A percentile compares a stretch with the other conserved stretches of the same genome.
phyloP scores from a whole-genome alignment of 2,797 vertebrate species.

The Phataginus tricuspis region DNA sequence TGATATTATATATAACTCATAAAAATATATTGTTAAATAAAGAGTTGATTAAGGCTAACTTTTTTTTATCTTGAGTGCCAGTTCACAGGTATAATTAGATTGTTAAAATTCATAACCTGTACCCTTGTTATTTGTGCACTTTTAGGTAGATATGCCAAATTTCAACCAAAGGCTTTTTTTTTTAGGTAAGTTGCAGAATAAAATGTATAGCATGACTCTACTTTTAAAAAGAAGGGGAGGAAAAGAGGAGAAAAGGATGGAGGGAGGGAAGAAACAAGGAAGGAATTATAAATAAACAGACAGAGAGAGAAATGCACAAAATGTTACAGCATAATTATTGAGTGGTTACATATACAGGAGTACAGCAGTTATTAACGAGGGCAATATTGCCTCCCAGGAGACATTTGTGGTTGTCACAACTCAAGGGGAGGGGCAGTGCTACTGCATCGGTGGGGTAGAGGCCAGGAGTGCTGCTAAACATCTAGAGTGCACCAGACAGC shows the following conservation, averaged over 20 bases:
- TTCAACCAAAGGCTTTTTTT: neutral
- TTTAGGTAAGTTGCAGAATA: neutral
- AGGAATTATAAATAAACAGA: neutral
- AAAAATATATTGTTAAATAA: slow-evolving; percentile 2
- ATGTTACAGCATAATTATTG: fast-evolving
- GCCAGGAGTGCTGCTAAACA: fast-evolving
- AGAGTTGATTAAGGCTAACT: neutral
- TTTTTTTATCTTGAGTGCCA: neutral
- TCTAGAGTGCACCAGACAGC: neutral
- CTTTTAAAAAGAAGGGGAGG: neutral
- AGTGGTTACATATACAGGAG: neutral
- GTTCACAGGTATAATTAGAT: neutral
- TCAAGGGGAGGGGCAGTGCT: fast-evolving
- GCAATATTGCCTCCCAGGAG: neutral
- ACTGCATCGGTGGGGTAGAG: neutral
- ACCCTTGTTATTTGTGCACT: neutral
- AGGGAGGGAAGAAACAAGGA: neutral
- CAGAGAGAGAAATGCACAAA: neutral
- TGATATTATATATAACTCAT: neutral
- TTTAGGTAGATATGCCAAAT: neutral
- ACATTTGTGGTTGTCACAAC: neutral
- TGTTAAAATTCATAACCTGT: neutral
- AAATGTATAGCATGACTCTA: neutral
- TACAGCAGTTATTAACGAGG: neutral
- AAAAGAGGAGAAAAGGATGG: neutral